A percentile compares a stretch with the other conserved stretches of the same genome.
Evolutionary conservation across 2,797 vertebrate genomes (phyloP).

Genomic region (Siniperca obscura): DNA sequence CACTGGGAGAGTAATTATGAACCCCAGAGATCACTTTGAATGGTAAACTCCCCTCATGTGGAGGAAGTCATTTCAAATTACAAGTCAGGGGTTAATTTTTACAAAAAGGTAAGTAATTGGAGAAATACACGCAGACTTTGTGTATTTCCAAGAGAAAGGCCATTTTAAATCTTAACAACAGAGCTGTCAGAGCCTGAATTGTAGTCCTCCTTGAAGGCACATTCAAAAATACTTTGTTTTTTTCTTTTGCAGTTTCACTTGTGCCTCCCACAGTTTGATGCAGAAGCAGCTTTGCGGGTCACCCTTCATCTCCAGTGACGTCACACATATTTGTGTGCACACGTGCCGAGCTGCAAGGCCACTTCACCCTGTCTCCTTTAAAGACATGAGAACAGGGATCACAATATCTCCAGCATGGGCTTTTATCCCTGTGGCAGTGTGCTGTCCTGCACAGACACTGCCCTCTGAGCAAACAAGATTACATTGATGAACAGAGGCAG

Average conservation of each 20-base stretch:
- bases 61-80: slow-evolving; percentile 53
- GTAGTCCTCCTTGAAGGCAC: not conserved
- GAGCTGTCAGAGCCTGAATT: not conserved
- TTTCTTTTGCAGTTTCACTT: not conserved
- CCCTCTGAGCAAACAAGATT: slow-evolving; percentile 78
- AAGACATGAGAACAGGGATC: slow-evolving; percentile 51
- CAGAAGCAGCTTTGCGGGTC: not conserved
- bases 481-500: slow-evolving; percentile 74
- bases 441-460: slow-evolving; percentile 60
- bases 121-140: not conserved
- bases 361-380: slow-evolving; percentile 27
- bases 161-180: slow-evolving; percentile 3
- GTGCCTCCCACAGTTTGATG: not conserved
- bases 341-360: slow-evolving; percentile 30
- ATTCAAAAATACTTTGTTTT: no score
- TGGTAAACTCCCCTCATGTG: slow-evolving; percentile 59
- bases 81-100: slow-evolving; percentile 41
- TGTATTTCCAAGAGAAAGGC: slow-evolving; percentile 11
- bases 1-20: slow-evolving; percentile 79
- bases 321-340: slow-evolving; percentile 34
- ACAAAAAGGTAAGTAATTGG: slow-evolving; percentile 19
- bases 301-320: slow-evolving; percentile 16
- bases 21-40: slow-evolving; percentile 72
- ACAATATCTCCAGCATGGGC: slow-evolving; percentile 52
- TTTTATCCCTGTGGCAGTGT: slow-evolving; percentile 59